Base-by-base conservation (phyloP, 2,797 vertebrate species). In the Monodelphis domestica region DNA sequence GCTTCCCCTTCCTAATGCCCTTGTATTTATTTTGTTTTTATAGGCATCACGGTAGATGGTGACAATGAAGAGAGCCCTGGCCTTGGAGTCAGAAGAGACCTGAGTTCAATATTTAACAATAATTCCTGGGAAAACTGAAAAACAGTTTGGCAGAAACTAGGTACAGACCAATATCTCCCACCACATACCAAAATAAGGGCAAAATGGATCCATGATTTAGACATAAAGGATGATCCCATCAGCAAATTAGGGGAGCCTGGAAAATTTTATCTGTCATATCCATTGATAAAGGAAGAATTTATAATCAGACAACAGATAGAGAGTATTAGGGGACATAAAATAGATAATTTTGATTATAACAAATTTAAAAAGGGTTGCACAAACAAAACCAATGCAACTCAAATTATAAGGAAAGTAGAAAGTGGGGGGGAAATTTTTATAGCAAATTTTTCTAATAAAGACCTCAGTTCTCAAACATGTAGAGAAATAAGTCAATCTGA, bases 311-410 rank as follows among this genome's bases (percentile, higher is more conserved):
- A 45, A 78, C 29, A 94, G 2, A 59, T 84, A 56, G 87, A 70
- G 90, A 92, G 54, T 56, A 89, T 3, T 4, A 56, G 54, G 55
- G 53, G 50, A 53, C 9, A 38, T 87, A 93, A 95, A 51, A 33
- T 28, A 38, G 54, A 78, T 88, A n/a, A 63, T 87, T 91, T 54
- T 56, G 21, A 93, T 3, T 91, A 89, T 57, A 52, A 92, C 15
- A 94, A 90, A 92, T 45, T n/a, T n/a, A 54, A 92, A 95, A 89
- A 15, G 29, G 94, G 92, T 87, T 90, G 17, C 51, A n/a, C 50
- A 90, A 87, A 38, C 57, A 92, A 95, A 91, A 51, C 29, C 24
- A 87, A 84, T 9, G 33, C 4, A 51, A 30, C 53, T 2, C 91
- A 95, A 93, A 89, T 94, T 17, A 94, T 45, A 54, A 90, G 14